These are phyloP conservation scores for Camelus bactrianus DNA, from an alignment of 2,113 vertebrate species.

Conservation along the genomic window DNA sequence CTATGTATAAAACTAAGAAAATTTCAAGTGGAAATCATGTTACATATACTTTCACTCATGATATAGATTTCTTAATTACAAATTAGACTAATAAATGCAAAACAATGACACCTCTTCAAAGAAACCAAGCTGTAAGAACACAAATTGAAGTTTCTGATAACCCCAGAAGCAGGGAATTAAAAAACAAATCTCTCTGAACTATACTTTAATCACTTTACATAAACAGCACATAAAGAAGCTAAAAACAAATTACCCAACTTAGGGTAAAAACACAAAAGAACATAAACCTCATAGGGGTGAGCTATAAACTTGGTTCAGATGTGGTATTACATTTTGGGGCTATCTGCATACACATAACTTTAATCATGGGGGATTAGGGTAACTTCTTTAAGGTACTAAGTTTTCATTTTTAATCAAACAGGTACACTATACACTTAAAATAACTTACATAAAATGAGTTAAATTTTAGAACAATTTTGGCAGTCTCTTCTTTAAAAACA, in stretches of 20 bases:
- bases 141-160: constrained; percentile 36
- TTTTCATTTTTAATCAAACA: constrained; percentile 16
- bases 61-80: not conserved
- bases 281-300: not conserved
- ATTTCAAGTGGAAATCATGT: constrained; percentile 18
- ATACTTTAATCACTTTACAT: constrained; percentile 29
- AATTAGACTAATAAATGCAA: constrained; percentile 44
- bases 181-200: not conserved
- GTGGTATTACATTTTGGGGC: not conserved
- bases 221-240: constrained; percentile 27
- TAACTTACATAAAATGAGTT: not conserved
- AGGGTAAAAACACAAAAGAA: not conserved
- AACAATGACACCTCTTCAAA: constrained; percentile 19
- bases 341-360: constrained; percentile 5
- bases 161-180: not conserved
- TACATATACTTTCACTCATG: not conserved
- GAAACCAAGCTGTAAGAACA: constrained; percentile 2
- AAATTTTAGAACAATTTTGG: constrained; percentile 29
- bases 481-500: constrained; percentile 46
- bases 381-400: constrained; percentile 16
- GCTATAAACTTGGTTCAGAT: not conserved
- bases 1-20: not conserved
- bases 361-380: not conserved
- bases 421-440: constrained; percentile 19
- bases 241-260: not conserved